Percentiles rank a stretch among this genome's conserved stretches.
Conservation (phyloP, 2,888 invertebrate species). For the Lasius platythorax region DNA sequence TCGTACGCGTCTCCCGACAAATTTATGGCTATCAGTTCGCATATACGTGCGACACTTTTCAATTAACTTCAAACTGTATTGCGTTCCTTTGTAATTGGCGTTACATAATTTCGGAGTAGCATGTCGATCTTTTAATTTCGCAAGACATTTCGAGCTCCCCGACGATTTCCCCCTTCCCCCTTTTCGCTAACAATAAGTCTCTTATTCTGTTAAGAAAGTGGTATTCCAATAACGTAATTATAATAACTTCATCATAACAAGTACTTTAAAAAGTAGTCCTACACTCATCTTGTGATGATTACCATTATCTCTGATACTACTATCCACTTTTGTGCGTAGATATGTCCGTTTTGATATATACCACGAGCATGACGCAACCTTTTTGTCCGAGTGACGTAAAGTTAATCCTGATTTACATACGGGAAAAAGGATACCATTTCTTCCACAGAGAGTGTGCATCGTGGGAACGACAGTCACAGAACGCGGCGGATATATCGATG, state of each 20-base stretch:
- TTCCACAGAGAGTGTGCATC: slow-evolving; percentile 56
- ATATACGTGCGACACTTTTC: slow-evolving; percentile 26
- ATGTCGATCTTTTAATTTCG: slow-evolving; percentile 14
- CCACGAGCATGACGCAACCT: not conserved
- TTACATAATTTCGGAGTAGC: slow-evolving; percentile 33
- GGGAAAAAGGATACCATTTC: slow-evolving; percentile 27
- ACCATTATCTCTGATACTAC: not conserved
- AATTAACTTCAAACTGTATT: slow-evolving; percentile 36
- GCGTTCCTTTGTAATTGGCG: not conserved
- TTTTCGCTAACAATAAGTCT: not conserved
- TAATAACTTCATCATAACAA: not conserved
- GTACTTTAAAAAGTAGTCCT: not conserved
- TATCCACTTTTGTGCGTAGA: not conserved
- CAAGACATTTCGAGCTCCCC: not conserved
- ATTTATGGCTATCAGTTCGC: slow-evolving; percentile 59
- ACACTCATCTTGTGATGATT: not conserved
- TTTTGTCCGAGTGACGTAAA: slow-evolving; percentile 1
- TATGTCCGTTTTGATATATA: not conserved
- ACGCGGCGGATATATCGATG: slow-evolving; percentile 70
- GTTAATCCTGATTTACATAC: slow-evolving; percentile 12
- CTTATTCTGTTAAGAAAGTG: not conserved
- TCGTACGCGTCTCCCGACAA: slow-evolving; percentile 56
- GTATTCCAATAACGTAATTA: not conserved
- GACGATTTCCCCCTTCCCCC: not conserved
- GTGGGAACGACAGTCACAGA: slow-evolving; percentile 65